Evolutionary conservation across 1,140 invertebrate genomes (phyloP).

Genomic region (Listronotus oregonensis): DNA sequence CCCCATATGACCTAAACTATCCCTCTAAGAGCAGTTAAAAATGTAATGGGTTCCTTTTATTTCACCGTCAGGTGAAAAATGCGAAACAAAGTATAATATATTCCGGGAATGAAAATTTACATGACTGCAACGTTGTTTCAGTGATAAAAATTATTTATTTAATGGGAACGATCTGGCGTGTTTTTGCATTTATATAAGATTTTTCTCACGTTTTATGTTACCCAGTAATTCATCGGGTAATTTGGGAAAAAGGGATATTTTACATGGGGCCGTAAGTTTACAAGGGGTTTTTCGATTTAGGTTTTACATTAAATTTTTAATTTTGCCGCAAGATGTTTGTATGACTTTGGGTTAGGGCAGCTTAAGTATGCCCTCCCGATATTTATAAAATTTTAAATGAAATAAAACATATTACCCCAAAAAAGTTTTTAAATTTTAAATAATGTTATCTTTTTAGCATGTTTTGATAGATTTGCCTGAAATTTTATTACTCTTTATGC

Average conservation of each 20-base stretch:
- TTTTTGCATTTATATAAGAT: conserved; percentile 28
- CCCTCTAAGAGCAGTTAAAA: conserved; percentile 27
- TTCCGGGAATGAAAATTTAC: conserved; percentile 25
- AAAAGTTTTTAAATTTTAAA: too few species aligned
- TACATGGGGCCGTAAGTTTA: neutral
- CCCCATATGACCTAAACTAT: conserved; percentile 14
- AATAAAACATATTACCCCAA: too few species aligned
- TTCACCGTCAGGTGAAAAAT: conserved; percentile 23
- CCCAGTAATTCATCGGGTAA: conserved; percentile 8
- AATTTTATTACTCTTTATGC: too few species aligned
- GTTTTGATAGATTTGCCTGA: too few species aligned
- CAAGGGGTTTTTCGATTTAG: neutral
- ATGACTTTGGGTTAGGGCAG: too few species aligned
- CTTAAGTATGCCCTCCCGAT: too few species aligned
- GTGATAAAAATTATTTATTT: conserved; percentile 31
- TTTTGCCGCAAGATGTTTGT: too few species aligned
- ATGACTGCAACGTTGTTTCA: conserved; percentile 21
- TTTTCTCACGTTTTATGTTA: conserved; percentile 17
- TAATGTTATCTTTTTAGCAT: too few species aligned
- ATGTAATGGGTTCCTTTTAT: conserved; percentile 27
- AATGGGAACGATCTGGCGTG: conserved; percentile 24
- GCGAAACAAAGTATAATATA: conserved; percentile 26
- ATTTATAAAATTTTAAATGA: too few species aligned
- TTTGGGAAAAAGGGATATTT: neutral
- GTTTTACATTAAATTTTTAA: neutral